Evolutionary conservation across 2,797 vertebrate species (phyloP).

Genomic region (Tiaroga cobitis): DNA sequence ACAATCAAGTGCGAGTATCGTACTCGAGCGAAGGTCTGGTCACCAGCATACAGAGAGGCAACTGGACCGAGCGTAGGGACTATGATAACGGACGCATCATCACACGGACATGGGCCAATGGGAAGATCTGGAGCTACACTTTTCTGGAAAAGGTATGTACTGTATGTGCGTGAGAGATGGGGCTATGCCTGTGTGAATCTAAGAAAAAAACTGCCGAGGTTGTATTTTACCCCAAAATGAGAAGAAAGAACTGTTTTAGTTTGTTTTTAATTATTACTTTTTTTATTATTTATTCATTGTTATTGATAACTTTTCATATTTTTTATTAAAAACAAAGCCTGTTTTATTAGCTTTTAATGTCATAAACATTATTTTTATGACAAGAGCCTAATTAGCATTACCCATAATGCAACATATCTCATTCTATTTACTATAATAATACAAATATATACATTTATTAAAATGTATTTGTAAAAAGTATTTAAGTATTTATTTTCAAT

Average conservation of each 20-base stretch:
- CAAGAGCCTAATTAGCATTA: not conserved
- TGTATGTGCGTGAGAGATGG: slow-evolving; percentile 9
- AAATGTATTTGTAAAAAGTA: too few relatives aligned
- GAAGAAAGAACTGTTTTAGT: not conserved
- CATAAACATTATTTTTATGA: not conserved
- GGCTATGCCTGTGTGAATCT: slow-evolving; percentile 45
- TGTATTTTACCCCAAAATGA: not conserved
- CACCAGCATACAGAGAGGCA: slow-evolving; percentile 92
- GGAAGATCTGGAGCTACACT: slow-evolving; percentile 99
- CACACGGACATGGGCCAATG: slow-evolving; percentile 95
- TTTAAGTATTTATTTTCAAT: not conserved
- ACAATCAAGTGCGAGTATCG: slow-evolving; percentile 95
- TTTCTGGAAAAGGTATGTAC: slow-evolving; percentile 89
- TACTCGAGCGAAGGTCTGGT: slow-evolving; percentile 89
- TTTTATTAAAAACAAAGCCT: too few relatives aligned
- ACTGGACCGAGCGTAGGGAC: slow-evolving; percentile 94
- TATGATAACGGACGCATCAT: slow-evolving; percentile 93
- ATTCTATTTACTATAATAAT: not conserved
- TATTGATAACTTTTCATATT: not conserved
- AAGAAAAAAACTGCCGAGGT: not conserved
- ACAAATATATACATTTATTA: not conserved
- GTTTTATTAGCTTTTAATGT: not conserved
- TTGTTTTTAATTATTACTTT: not conserved
- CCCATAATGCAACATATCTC: not conserved
- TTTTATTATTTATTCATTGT: not conserved